phyloP scores from a whole-genome alignment of 2,888 invertebrate species.

The Carpatolechia fugitivella region DNA sequence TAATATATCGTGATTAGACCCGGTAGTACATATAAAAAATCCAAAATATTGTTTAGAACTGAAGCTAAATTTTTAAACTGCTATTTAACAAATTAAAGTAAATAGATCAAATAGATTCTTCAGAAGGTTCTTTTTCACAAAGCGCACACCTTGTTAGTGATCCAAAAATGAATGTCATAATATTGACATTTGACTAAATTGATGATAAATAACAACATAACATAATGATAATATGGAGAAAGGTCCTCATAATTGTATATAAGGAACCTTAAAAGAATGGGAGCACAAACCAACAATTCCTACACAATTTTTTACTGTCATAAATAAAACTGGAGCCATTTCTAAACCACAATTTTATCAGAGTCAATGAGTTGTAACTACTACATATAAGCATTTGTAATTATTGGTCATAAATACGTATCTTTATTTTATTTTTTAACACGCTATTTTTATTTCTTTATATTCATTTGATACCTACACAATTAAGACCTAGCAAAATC shows the following conservation, averaged over 20 bases:
- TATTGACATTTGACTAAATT: too few species aligned
- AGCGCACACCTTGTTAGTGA: too few species aligned
- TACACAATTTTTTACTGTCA: slow-evolving; percentile 3
- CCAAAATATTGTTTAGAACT: too few species aligned
- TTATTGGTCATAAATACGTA: not conserved
- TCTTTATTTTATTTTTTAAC: not conserved
- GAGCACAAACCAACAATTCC: not conserved
- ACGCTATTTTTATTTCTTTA: not conserved
- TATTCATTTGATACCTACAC: not conserved
- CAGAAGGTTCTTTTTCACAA: too few species aligned
- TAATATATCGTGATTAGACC: too few species aligned
- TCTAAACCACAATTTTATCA: not conserved
- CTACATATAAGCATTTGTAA: slow-evolving; percentile 25
- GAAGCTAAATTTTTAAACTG: too few species aligned
- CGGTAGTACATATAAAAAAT: too few species aligned
- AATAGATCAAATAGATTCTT: too few species aligned
- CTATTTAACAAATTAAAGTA: too few species aligned
- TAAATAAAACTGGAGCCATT: not conserved
- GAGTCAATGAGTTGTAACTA: slow-evolving; percentile 21
- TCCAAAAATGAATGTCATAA: too few species aligned
- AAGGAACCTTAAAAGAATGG: not conserved
- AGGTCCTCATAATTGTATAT: not conserved
- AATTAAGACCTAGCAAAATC: not conserved
- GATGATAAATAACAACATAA: too few species aligned
- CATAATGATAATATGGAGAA: too few species aligned